Evolutionary conservation across 2,888 invertebrate genomes (phyloP).

Genomic region (Leistus spinibarbis): DNA sequence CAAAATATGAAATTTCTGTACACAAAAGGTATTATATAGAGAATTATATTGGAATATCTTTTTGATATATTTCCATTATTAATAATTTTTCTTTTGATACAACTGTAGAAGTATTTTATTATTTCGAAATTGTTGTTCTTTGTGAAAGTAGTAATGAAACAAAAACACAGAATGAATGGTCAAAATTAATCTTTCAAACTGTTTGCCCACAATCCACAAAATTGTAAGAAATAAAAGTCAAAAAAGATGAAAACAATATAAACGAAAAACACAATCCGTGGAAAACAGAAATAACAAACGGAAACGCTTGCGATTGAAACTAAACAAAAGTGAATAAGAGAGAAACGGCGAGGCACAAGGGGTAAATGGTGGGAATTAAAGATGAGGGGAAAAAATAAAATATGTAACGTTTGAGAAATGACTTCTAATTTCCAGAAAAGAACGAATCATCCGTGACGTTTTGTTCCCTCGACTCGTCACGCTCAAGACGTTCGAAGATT

Average conservation of each 20-base stretch:
- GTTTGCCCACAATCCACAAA: constrained; percentile 14
- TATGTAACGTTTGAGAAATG: constrained; percentile 45
- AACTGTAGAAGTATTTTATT: not conserved
- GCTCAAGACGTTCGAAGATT: constrained; percentile 42
- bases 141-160: constrained; percentile 9
- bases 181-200: constrained; percentile 21
- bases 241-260: constrained; percentile 13
- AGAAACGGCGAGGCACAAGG: constrained; percentile 22
- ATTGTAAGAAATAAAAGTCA: constrained; percentile 20
- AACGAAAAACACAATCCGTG: constrained; percentile 14
- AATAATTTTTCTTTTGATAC: too few species aligned
- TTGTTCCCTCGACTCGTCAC: constrained; percentile 1
- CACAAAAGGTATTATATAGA: too few species aligned
- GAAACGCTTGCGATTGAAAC: constrained; percentile 22
- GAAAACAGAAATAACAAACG: constrained; percentile 22
- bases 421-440: constrained; percentile 44
- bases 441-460: constrained; percentile 28
- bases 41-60: too few species aligned
- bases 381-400: constrained; percentile 41
- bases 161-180: constrained; percentile 17
- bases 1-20: too few species aligned
- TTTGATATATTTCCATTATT: too few species aligned
- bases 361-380: constrained; percentile 44
- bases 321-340: constrained; percentile 11
- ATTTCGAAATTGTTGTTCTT: constrained; percentile 15